Conservation (phyloP, 2,113 vertebrate genomes). For the Chamaetylas fuelleborni region DNA sequence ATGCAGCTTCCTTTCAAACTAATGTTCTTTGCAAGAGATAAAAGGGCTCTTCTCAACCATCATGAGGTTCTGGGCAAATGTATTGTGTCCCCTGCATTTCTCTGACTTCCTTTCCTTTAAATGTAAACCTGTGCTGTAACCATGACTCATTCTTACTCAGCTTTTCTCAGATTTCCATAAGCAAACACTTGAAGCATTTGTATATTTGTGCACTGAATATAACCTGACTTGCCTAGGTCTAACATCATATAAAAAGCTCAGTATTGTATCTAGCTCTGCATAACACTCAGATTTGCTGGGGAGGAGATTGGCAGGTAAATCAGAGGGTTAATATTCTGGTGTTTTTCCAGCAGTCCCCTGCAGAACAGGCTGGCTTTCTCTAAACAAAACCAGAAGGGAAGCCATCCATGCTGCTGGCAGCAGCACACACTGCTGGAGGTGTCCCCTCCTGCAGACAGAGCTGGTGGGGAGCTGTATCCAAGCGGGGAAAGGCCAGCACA, state of each 20-base stretch:
- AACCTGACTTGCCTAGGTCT: not conserved
- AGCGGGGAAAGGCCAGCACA: not conserved
- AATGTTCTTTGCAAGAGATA: not conserved
- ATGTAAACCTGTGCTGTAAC: not conserved
- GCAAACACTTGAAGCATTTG: not conserved
- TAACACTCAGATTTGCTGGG: not conserved
- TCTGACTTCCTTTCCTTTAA: not conserved
- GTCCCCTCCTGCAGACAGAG: not conserved
- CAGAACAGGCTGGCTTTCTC: not conserved
- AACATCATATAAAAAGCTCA: not conserved
- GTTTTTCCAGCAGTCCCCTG: not conserved
- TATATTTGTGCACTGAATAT: not conserved
- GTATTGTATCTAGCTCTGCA: not conserved
- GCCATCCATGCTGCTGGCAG: not conserved
- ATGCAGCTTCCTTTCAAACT: not conserved
- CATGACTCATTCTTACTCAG: not conserved
- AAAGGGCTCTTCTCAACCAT: not conserved
- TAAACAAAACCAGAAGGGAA: not conserved
- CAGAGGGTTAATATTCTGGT: not conserved
- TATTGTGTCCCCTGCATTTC: not conserved
- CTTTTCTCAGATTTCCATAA: not conserved
- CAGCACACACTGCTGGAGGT: not conserved
- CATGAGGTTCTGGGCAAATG: not conserved
- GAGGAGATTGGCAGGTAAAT: not conserved
- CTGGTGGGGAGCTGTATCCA: not conserved